Evolutionary conservation across 1,140 invertebrate genomes (phyloP).

Genomic region (Anastrepha ludens): DNA sequence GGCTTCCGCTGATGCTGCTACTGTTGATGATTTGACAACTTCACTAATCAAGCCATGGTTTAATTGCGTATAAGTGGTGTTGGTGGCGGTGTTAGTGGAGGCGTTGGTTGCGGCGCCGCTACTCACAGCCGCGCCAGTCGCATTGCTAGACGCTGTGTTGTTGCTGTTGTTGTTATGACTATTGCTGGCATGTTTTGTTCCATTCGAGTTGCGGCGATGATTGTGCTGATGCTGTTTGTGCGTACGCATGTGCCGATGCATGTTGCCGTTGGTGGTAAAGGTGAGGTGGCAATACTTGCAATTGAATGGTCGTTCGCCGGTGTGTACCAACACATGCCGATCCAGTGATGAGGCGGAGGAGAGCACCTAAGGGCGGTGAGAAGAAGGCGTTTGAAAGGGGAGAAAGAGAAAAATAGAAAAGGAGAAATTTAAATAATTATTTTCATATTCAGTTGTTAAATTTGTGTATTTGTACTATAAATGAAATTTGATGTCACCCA

Average conservation of each 20-base stretch:
- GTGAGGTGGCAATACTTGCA: conserved; percentile 87
- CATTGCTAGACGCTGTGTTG: conserved; percentile 73
- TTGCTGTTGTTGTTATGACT: conserved; percentile 64
- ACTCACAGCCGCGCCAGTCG: conserved; percentile 62
- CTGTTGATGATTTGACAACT: conserved; percentile 75
- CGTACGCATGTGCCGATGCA: conserved; percentile 89
- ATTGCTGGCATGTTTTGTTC: conserved; percentile 58
- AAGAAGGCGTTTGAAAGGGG: background rate
- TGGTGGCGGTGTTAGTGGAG: conserved; percentile 68
- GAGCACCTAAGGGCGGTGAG: conserved; percentile 75
- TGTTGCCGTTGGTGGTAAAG: conserved; percentile 92
- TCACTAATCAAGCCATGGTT: conserved; percentile 62
- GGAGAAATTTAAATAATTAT: conserved; percentile 47
- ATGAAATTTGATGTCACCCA: background rate
- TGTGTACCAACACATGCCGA: conserved; percentile 84
- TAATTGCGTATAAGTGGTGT: conserved; percentile 68
- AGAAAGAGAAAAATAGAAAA: background rate
- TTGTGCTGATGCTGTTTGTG: conserved; percentile 77
- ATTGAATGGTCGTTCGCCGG: conserved; percentile 84
- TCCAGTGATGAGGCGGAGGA: conserved; percentile 87
- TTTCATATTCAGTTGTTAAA: conserved; percentile 16
- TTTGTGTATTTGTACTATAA: background rate
- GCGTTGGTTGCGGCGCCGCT: conserved; percentile 61
- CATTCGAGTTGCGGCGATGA: conserved; percentile 64
- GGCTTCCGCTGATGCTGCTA: conserved; percentile 74